Evolutionary conservation across 2,888 invertebrate genomes (phyloP), one percentile per base, ranked within the genome.

Genomic region (Lydus trimaculatus): DNA sequence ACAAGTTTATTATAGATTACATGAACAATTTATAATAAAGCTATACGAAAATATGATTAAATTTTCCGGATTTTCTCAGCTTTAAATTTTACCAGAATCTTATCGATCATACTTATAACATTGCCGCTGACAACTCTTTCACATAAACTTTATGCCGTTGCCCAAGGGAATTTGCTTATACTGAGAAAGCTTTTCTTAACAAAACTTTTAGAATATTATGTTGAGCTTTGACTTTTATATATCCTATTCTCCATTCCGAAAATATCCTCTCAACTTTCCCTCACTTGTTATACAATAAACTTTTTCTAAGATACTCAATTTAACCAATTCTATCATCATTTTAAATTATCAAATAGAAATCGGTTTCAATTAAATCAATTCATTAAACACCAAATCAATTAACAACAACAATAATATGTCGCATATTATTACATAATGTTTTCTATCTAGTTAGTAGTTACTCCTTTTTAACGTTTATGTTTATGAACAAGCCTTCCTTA

Each of bases 41-140:
- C 74, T 75, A 73, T 73, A 65, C 75, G 76, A 79, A 79, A 78
- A 78, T 76, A 77, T 76, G 75, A 78, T 79, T 80, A 80, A 79
- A 79, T 79, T 79, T 78, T 76, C 76, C 73, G 73, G 75, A 77
- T 78, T 76, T 78, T 77, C 75, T 72, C 71, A 65, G 70, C 70
- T 72, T 72, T 67, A 73, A 74, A 76, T 74, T 73, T 72, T 69
- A 71, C 63, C 67, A 75, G 73, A 72, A 78, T 79, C 78, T 80
- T 81, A 83, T 83, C 81, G 82, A 82, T 82, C 81, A 80, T 79
- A 78, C 76, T 75, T 78, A 79, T 74, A 43, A 79, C 79, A 80
- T 81, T 80, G 81, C 78, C 75, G 81, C 83, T 83, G 83, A 83
- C 83, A 83, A 83, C 83, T 83, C 83, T 83, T 83, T 83, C 82